Evolutionary conservation across 2,888 invertebrate species (phyloP).

Genomic region (Dorcus hopei): DNA sequence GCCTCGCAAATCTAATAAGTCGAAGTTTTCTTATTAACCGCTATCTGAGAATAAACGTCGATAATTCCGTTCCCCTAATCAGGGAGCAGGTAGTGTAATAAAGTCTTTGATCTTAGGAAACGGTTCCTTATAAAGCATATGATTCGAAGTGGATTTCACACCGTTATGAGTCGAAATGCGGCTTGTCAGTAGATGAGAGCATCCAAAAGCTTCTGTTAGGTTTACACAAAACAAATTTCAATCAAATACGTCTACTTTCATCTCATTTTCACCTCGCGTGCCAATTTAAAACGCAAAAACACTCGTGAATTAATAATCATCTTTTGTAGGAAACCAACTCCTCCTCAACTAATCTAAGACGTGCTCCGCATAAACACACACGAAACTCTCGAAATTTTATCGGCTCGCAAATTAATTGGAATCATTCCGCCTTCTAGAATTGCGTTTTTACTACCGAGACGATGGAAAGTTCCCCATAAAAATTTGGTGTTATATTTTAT

Average conservation of each 20-base stretch:
- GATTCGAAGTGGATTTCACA: constrained; percentile 37
- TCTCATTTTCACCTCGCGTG: too few species aligned
- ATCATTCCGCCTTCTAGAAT: background rate
- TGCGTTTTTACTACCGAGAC: background rate
- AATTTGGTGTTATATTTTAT: too few species aligned
- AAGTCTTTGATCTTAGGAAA: constrained; percentile 38
- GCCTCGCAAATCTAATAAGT: background rate
- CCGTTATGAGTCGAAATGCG: constrained; percentile 31
- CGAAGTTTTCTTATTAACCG: background rate
- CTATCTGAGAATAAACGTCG: constrained; percentile 29
- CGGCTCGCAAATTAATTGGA: background rate
- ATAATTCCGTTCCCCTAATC: constrained; percentile 33
- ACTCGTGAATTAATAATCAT: constrained; percentile 18
- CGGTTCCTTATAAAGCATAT: constrained; percentile 34
- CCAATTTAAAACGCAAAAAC: too few species aligned
- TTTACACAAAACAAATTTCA: too few species aligned
- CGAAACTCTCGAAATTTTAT: background rate
- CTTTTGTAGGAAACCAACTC: constrained; percentile 13
- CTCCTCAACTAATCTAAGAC: constrained; percentile 41
- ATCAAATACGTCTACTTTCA: too few species aligned
- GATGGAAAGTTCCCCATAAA: too few species aligned
- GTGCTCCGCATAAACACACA: constrained; percentile 31
- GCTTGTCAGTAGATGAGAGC: constrained; percentile 1
- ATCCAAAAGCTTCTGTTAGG: too few species aligned
- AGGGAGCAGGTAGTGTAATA: constrained; percentile 34